A percentile compares a stretch with the other conserved stretches of the same genome.
These are phyloP conservation scores for Psittacus erithacus DNA, from an alignment of 2,113 vertebrate species.

Conservation along the genomic window DNA sequence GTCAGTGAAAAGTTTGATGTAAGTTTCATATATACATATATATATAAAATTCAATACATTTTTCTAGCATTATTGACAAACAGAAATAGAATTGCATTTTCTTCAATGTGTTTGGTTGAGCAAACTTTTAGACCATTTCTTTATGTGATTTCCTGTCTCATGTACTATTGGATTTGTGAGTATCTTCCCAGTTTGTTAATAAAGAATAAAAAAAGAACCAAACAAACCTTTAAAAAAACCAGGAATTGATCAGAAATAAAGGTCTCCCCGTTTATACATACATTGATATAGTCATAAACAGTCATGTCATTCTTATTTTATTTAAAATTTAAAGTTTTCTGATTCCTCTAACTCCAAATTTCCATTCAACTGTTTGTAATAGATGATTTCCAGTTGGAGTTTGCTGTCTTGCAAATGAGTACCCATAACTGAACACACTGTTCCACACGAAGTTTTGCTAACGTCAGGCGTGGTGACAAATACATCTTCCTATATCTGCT, in stretches of 20 bases:
- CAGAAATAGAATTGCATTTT: neutral
- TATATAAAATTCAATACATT: neutral
- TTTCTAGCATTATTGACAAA: neutral
- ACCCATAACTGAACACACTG: neutral
- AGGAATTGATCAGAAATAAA: neutral
- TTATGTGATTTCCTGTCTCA: neutral
- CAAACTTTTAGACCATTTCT: neutral
- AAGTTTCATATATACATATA: neutral
- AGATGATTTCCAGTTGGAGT: neutral
- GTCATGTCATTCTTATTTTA: neutral
- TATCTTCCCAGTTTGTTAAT: neutral
- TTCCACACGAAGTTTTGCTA: neutral
- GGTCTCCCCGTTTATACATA: neutral
- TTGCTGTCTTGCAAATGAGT: neutral
- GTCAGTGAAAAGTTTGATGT: neutral
- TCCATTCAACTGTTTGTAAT: neutral
- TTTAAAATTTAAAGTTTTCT: neutral
- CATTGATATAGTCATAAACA: neutral
- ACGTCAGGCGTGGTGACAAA: too few species aligned
- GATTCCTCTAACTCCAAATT: neutral
- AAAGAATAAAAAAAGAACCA: neutral
- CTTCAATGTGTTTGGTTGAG: neutral
- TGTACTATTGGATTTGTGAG: neutral
- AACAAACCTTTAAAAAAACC: neutral
- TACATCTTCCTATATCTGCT: neutral